These are phyloP conservation scores for Xiphophorus couchianus DNA, from an alignment of 2,113 vertebrate species.

Conservation along the genomic window DNA sequence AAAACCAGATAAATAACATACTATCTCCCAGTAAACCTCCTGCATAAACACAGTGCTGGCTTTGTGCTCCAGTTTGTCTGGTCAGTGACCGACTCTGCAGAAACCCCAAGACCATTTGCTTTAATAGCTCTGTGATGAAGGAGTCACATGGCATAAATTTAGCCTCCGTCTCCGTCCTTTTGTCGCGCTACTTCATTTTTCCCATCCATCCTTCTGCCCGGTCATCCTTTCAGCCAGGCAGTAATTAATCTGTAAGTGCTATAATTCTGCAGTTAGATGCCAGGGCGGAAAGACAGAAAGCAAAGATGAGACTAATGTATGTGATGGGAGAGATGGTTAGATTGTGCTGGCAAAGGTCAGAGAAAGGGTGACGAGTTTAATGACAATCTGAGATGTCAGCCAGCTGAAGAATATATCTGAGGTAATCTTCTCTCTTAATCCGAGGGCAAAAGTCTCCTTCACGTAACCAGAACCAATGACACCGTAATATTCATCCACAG, in stretches of 20 bases:
- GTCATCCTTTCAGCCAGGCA: conserved; percentile 27
- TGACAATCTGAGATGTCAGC: conserved; percentile 18
- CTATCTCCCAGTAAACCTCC: not conserved
- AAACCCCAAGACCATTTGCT: conserved; percentile 57
- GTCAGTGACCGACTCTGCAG: conserved; percentile 47
- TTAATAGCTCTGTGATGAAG: conserved; percentile 68
- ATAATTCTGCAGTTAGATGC: conserved; percentile 52
- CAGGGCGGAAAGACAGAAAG: conserved; percentile 13
- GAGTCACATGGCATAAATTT: conserved; percentile 56
- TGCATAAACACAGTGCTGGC: not conserved
- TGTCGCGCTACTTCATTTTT: conserved; percentile 49
- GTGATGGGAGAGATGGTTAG: conserved; percentile 21
- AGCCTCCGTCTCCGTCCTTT: conserved; percentile 36
- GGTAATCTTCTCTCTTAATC: not conserved
- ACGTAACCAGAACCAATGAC: not conserved
- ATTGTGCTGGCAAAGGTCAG: conserved; percentile 49
- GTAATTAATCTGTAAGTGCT: conserved; percentile 63
- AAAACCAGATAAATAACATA: conserved; percentile 8
- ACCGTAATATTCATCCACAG: not conserved
- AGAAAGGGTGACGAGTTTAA: conserved; percentile 15
- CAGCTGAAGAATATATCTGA: conserved; percentile 20
- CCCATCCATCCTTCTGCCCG: conserved; percentile 36
- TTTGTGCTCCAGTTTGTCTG: conserved; percentile 32
- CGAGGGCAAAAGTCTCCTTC: not conserved
- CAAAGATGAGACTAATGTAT: conserved; percentile 23